A percentile compares a stretch with the other conserved stretches of the same genome.
phyloP scores from a whole-genome alignment of 2,113 vertebrate species.

The Cygnus buccinator region DNA sequence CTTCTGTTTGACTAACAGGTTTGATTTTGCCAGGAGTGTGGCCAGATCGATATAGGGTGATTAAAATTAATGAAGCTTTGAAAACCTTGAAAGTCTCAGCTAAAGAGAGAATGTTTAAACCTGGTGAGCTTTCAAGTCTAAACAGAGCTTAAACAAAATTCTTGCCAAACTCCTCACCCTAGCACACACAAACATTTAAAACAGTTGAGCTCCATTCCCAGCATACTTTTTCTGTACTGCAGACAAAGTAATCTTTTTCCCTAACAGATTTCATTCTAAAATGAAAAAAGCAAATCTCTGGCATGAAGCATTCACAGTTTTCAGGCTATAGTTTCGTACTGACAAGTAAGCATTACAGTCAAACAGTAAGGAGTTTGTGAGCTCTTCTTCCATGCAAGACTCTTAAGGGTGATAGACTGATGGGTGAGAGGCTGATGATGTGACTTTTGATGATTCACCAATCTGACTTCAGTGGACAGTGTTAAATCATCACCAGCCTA shows the following conservation, averaged over 20 bases:
- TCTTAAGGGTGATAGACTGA: neutral
- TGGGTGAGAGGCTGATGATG: neutral
- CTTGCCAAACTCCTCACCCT: neutral
- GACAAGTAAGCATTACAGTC: neutral
- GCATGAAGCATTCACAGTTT: neutral
- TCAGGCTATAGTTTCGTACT: neutral
- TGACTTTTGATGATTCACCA: neutral
- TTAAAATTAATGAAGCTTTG: conserved; percentile 50
- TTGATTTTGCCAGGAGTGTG: conserved; percentile 8
- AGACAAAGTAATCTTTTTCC: neutral
- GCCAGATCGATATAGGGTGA: conserved; percentile 17
- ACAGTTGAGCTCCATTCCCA: neutral
- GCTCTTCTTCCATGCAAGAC: neutral
- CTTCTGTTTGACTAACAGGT: conserved; percentile 15
- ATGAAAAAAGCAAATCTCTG: neutral
- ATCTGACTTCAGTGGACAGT: neutral
- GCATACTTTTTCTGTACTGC: neutral
- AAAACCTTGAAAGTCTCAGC: neutral
- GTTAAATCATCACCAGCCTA: neutral
- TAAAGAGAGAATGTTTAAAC: neutral
- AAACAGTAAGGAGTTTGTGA: neutral
- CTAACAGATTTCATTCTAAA: neutral
- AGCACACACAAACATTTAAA: neutral
- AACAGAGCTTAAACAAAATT: neutral
- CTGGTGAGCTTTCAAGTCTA: neutral